Evolutionary conservation across 92 coral and sea anemone genomes (phyloP), one percentile per base, ranked within the genome.

Genomic region (Heteractis magnifica): DNA sequence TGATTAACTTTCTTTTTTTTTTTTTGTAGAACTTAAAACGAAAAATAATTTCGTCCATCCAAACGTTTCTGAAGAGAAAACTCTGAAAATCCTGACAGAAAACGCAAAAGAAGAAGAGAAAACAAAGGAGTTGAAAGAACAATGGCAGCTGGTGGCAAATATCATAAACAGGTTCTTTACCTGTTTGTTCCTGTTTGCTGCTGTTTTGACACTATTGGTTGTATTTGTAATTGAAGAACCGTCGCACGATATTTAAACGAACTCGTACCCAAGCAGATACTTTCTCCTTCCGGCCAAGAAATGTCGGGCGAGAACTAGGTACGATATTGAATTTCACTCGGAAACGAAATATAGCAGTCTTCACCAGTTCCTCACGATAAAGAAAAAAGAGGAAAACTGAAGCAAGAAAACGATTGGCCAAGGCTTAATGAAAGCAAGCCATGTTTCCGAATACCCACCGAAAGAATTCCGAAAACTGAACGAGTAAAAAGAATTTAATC

Each of bases 71-170:
- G 99, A 94, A 52, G 87, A 92, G 79, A 86, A 92, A 56, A 90
- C 94, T 52, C 82, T 94, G 73, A 89, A 91, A 62, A 79, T 89
- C 51, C 86, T 96, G 70, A 84, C 94, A 6, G 87, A 84, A 26
- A 86, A 87, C 75, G 90, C 90, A 62, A 92, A 83, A 71, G 94
- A 90, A 77, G 88, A 92, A 71, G 87, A 89, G 59, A 81, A 89
- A 86, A 87, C 87, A 21, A 91, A 92, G 5, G 88, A 87, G 48
- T 20, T 90, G 44, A 90, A 88, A 77, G 94, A 86, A 79, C 90
- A 91, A 68, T 96, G 99, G 99, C 81, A 84, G 48, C 89, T 88
- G 71, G 94, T 92, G 21, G 96, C 99, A n/a, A 92, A 96, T 85
- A 91, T 96, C 56, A 88, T 96, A 8, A 90, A 91, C 86, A 89